A percentile compares a stretch with the other conserved stretches of the same genome.
Conservation (phyloP, 53 echinoderm and acorn worm genomes). For the Echinometra lucunter region DNA sequence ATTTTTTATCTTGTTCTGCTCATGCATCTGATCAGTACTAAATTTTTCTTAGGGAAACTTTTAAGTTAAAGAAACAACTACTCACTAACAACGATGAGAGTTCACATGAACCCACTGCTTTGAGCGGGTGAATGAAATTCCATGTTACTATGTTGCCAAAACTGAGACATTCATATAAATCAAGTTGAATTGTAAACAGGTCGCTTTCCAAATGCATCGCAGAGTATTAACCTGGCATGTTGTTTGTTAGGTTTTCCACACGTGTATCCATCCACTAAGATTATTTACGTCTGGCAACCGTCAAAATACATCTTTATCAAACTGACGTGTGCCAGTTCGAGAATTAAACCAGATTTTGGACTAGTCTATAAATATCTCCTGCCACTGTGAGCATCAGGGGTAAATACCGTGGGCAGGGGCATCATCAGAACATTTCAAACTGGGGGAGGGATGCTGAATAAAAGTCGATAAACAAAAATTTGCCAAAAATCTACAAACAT, state of each 20-base stretch:
- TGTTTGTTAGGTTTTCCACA: conserved; percentile 31
- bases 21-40: too few relatives aligned
- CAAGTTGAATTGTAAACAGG: background rate
- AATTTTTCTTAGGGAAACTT: too few relatives aligned
- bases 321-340: background rate
- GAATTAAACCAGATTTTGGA: background rate
- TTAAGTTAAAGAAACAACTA: too few relatives aligned
- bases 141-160: background rate
- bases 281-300: conserved; percentile 40
- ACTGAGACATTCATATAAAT: background rate
- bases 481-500: background rate
- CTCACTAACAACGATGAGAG: too few relatives aligned
- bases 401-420: background rate
- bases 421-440: background rate
- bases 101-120: too few relatives aligned
- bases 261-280: conserved; percentile 1
- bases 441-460: background rate
- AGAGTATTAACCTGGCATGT: background rate
- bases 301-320: conserved; percentile 26
- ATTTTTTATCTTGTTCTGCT: too few relatives aligned
- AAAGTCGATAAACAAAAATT: background rate
- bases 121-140: too few relatives aligned
- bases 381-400: background rate
- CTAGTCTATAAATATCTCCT: background rate
- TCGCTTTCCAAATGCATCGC: background rate